Conservation (phyloP, 2,113 vertebrate species). For the Phrynocephalus versicolor region DNA sequence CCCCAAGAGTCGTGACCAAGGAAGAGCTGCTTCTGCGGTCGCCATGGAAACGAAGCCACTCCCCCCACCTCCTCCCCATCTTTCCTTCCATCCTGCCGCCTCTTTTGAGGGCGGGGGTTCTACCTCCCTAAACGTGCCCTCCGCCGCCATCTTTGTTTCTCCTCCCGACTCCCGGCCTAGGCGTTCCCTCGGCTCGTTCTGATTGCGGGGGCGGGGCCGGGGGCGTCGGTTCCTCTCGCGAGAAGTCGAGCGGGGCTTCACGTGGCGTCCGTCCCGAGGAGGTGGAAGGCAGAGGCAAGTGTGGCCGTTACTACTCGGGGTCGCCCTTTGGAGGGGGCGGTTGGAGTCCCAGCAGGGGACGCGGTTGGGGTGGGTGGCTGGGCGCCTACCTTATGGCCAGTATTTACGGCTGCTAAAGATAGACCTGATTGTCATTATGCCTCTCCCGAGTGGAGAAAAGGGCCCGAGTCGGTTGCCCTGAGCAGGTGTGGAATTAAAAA, state of each 20-base stretch:
- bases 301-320: too few species aligned
- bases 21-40: not conserved
- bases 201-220: not conserved
- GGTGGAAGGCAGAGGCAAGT: not conserved
- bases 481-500: not conserved
- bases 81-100: not conserved
- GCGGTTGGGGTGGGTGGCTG: too few species aligned
- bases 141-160: rapidly evolving
- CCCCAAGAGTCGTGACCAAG: too few species aligned
- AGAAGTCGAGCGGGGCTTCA: not conserved
- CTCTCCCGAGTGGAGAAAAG: not conserved
- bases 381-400: too few species aligned
- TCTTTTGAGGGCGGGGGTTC: not conserved
- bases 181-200: not conserved
- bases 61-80: not conserved
- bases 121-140: not conserved
- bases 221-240: not conserved
- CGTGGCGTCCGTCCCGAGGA: not conserved
- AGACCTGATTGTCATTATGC: too few species aligned
- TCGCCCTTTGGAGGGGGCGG: too few species aligned
- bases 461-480: not conserved
- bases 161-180: rapidly evolving
- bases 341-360: too few species aligned
- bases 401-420: not conserved
- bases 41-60: not conserved